Percentiles rank a stretch among this genome's conserved stretches.
phyloP scores from a whole-genome alignment of 1,140 invertebrate species.

The Hylyphantes graminicola region DNA sequence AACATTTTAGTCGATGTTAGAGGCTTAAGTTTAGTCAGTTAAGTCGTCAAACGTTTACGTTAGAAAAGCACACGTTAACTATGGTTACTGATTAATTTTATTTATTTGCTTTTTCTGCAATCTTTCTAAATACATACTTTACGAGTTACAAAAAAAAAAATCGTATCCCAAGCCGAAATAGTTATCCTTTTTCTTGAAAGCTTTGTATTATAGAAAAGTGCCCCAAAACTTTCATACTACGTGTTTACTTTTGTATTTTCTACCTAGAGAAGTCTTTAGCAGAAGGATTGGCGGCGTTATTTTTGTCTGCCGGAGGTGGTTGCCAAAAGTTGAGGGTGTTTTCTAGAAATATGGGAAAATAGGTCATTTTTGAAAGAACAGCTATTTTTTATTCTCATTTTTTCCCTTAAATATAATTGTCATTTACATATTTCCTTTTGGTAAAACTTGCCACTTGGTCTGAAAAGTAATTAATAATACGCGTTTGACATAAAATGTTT shows the following conservation, averaged over 20 bases:
- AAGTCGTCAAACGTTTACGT: neutral
- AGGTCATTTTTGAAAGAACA: no score
- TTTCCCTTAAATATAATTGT: no score
- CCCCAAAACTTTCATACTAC: constrained; percentile 10
- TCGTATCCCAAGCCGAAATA: neutral
- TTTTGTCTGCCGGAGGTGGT: constrained; percentile 13
- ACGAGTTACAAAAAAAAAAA: neutral
- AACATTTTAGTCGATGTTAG: no score
- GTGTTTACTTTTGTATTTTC: constrained; percentile 24
- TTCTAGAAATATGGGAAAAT: neutral
- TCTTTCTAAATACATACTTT: neutral
- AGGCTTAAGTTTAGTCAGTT: no score
- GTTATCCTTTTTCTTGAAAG: neutral
- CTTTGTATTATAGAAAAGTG: neutral
- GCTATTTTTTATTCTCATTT: no score
- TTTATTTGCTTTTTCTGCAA: neutral
- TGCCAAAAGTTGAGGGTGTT: constrained; percentile 32
- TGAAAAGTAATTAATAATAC: no score
- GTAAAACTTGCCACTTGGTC: no score
- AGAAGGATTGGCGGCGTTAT: constrained; percentile 48
- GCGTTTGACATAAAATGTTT: no score
- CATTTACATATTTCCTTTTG: no score
- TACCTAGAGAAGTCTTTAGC: constrained; percentile 19
- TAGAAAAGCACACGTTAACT: neutral
- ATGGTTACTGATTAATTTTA: neutral